These are phyloP conservation scores for Malacosoma neustria DNA, from an alignment of 2,888 invertebrate species.

Conservation along the genomic window DNA sequence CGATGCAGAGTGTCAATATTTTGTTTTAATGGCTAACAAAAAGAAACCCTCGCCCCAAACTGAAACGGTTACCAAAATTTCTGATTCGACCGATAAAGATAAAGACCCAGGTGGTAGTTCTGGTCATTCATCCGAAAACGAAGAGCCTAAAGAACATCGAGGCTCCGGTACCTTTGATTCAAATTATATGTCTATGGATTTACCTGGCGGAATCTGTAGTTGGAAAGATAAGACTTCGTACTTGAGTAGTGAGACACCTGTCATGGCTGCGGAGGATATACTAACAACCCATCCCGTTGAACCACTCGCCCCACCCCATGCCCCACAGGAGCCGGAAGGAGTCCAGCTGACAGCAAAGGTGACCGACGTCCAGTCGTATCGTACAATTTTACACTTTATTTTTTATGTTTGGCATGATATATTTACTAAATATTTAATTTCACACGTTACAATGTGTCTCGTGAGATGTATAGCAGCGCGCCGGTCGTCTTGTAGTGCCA, in stretches of 20 bases:
- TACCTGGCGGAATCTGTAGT: slow-evolving; percentile 86
- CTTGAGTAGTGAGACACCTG: slow-evolving; percentile 75
- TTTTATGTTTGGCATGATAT: slow-evolving; percentile 73
- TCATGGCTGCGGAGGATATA: slow-evolving; percentile 61
- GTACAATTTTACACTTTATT: slow-evolving; percentile 65
- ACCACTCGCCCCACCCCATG: slow-evolving; percentile 54
- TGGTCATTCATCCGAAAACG: slow-evolving; percentile 66
- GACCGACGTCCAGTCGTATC: slow-evolving; percentile 69
- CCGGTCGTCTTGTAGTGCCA: slow-evolving; percentile 71
- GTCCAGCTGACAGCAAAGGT: slow-evolving; percentile 60
- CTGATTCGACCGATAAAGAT: slow-evolving; percentile 75
- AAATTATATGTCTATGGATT: slow-evolving; percentile 80
- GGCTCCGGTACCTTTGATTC: slow-evolving; percentile 58
- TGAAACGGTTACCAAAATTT: slow-evolving; percentile 26
- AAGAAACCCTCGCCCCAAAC: slow-evolving; percentile 34
- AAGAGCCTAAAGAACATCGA: slow-evolving; percentile 37
- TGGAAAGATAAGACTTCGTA: slow-evolving; percentile 89
- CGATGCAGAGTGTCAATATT: slow-evolving; percentile 79
- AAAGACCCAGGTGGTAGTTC: slow-evolving; percentile 76
- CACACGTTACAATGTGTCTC: slow-evolving; percentile 59
- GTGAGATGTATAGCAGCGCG: slow-evolving; percentile 51
- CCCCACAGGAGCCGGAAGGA: slow-evolving; percentile 56
- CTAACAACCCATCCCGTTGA: slow-evolving; percentile 60
- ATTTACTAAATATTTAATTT: slow-evolving; percentile 64
- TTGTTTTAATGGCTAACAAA: slow-evolving; percentile 66